These are phyloP conservation scores for Thaumetopoea pityocampa DNA, from an alignment of 1,140 invertebrate species.

Conservation along the genomic window DNA sequence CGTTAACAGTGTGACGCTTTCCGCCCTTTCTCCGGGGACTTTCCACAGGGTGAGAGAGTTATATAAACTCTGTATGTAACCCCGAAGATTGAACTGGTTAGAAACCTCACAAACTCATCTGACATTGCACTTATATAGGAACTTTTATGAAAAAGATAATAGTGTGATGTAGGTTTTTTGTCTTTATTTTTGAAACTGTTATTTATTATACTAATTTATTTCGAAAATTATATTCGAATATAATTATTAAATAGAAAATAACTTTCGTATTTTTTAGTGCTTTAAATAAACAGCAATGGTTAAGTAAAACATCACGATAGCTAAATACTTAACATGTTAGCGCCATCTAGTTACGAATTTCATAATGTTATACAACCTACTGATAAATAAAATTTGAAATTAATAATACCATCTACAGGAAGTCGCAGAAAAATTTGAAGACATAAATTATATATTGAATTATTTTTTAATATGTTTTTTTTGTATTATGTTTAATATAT, in stretches of 20 bases:
- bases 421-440: too few species aligned
- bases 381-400: too few species aligned
- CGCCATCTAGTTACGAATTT: constrained; percentile 20
- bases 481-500: too few species aligned
- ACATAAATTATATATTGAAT: too few species aligned
- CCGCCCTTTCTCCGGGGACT: constrained; percentile 70
- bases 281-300: neutral
- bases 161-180: constrained; percentile 37
- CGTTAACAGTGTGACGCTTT: constrained; percentile 57
- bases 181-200: too few species aligned
- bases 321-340: neutral
- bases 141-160: constrained; percentile 26
- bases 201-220: too few species aligned
- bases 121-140: constrained; percentile 28
- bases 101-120: constrained; percentile 27
- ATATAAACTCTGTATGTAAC: constrained; percentile 50
- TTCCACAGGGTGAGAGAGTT: constrained; percentile 61
- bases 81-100: constrained; percentile 61
- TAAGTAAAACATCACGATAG: constrained; percentile 17
- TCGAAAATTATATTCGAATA: too few species aligned
- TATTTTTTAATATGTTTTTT: too few species aligned
- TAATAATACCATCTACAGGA: too few species aligned
- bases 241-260: too few species aligned
- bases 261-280: too few species aligned
- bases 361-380: too few species aligned